Percentiles rank a stretch among this genome's conserved stretches.
These are phyloP conservation scores for Hippocampus zosterae DNA, from an alignment of 2,113 vertebrate species.

Conservation along the genomic window DNA sequence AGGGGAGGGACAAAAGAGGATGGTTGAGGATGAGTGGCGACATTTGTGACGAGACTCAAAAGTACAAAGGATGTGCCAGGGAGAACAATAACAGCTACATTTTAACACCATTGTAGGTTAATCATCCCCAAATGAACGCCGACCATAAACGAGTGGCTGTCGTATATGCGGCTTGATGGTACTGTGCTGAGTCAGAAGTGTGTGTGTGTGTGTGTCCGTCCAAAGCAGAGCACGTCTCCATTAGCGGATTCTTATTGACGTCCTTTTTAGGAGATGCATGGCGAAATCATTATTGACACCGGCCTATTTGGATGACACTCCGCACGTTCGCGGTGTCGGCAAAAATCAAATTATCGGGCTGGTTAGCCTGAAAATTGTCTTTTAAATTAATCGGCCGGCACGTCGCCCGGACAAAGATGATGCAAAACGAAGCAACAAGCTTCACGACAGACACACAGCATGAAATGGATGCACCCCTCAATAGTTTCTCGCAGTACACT, in stretches of 20 bases:
- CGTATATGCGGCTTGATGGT: neutral
- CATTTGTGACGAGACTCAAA: slow-evolving; percentile 7
- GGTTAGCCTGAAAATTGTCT: neutral
- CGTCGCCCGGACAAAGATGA: neutral
- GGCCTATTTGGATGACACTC: neutral
- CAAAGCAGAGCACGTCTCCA: neutral
- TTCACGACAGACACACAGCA: neutral
- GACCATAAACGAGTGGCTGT: neutral
- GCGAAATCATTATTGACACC: neutral
- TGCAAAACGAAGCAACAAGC: neutral
- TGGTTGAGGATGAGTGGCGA: slow-evolving; percentile 34
- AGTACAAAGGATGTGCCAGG: slow-evolving; percentile 11
- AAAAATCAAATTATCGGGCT: neutral
- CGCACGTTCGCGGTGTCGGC: neutral
- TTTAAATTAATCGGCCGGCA: neutral
- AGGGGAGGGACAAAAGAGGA: slow-evolving; percentile 53
- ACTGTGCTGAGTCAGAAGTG: slow-evolving; percentile 9
- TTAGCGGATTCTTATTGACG: neutral
- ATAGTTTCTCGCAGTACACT: neutral
- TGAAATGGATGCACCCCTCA: neutral
- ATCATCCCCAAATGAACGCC: neutral
- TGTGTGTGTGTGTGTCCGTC: neutral
- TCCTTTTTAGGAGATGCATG: neutral
- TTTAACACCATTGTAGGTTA: neutral
- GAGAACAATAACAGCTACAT: slow-evolving; percentile 26